A percentile compares a stretch with the other conserved stretches of the same genome.
Conservation (phyloP, 2,888 invertebrate species). For the Cheilosia pagana region DNA sequence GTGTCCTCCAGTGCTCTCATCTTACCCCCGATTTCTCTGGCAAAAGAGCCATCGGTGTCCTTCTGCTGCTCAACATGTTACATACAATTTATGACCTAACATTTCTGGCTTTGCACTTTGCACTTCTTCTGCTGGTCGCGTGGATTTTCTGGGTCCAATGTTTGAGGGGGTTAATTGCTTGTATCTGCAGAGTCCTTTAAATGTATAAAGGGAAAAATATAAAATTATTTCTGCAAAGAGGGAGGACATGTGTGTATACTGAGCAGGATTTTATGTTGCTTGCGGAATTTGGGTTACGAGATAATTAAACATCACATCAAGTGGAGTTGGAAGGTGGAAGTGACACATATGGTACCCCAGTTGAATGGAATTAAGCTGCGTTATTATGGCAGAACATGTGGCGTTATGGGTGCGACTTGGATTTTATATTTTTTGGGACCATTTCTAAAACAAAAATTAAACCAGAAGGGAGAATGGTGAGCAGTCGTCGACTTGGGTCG, state of each 20-base stretch:
- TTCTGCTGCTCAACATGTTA: constrained; percentile 63
- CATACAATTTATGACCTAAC: constrained; percentile 70
- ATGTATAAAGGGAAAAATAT: constrained; percentile 35
- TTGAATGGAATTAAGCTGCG: constrained; percentile 56
- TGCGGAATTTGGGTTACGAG: constrained; percentile 64
- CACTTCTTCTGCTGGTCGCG: constrained; percentile 48
- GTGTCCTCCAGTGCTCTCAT: background rate
- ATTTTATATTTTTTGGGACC: constrained; percentile 9
- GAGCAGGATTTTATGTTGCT: constrained; percentile 13
- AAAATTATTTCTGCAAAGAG: constrained; percentile 41
- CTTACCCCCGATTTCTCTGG: background rate
- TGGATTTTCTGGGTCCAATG: background rate
- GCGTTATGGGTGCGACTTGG: constrained; percentile 24
- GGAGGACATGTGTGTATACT: constrained; percentile 34
- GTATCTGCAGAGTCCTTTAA: constrained; percentile 67
- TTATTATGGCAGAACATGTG: constrained; percentile 50
- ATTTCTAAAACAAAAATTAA: constrained; percentile 5
- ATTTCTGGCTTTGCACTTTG: constrained; percentile 71
- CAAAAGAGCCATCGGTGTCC: constrained; percentile 30
- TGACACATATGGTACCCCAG: constrained; percentile 59
- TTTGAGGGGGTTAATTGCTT: constrained; percentile 54
- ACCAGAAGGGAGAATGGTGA: background rate
- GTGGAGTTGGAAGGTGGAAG: constrained; percentile 33
- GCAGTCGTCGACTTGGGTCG: background rate
- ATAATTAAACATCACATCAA: constrained; percentile 70